phyloP scores from a whole-genome alignment of 2,888 invertebrate species.

The Drosophila affinis region DNA sequence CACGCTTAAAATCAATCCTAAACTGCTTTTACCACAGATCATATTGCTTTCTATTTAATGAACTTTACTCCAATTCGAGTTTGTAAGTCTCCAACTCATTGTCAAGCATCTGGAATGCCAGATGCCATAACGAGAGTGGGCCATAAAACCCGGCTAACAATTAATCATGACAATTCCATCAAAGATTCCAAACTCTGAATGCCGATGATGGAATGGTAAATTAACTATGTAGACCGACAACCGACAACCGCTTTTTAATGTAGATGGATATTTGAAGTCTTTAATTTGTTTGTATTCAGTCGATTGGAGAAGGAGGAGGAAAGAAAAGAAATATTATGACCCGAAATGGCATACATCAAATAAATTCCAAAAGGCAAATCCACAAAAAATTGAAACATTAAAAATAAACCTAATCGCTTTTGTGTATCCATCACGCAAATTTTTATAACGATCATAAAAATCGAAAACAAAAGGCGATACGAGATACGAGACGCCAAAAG shows the following conservation, averaged over 20 bases:
- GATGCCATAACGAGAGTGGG: background rate
- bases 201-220: background rate
- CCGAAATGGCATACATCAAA: slow-evolving; percentile 43
- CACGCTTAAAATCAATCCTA: background rate
- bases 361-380: slow-evolving; percentile 49
- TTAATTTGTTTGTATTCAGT: slow-evolving; percentile 23
- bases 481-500: slow-evolving; percentile 5
- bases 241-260: background rate
- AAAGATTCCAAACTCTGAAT: slow-evolving; percentile 24
- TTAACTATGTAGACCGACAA: background rate
- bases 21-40: background rate
- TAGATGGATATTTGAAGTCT: slow-evolving; percentile 2
- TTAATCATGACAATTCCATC: slow-evolving; percentile 18
- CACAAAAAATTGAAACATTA: slow-evolving; percentile 59
- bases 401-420: slow-evolving; percentile 57
- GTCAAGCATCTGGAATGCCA: background rate
- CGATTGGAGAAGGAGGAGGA: no score
- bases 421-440: slow-evolving; percentile 55
- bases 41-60: background rate
- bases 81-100: no score
- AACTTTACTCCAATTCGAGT: background rate
- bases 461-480: slow-evolving; percentile 25
- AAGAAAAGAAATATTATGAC: slow-evolving; percentile 38
- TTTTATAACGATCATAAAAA: slow-evolving; percentile 60
- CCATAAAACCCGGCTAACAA: slow-evolving; percentile 10